Percentiles rank a stretch among this genome's conserved stretches.
Conservation (phyloP, 2,113 vertebrate species). For the Calypte anna region DNA sequence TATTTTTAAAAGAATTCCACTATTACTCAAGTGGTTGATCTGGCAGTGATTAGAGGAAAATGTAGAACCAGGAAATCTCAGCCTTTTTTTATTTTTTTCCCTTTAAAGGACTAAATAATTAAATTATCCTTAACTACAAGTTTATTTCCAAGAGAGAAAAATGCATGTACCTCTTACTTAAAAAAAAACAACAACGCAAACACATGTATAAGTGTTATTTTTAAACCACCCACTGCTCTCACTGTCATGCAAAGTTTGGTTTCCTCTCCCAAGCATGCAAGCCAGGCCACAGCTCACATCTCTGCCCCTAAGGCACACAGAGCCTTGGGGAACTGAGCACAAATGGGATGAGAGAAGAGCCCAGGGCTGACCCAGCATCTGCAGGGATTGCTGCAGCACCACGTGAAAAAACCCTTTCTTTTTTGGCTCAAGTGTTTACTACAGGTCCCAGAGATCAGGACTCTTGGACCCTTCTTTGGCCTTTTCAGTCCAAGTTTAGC, state of each 20-base stretch:
- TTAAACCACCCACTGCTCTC: background rate
- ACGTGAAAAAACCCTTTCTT: fast-evolving
- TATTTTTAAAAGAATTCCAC: background rate
- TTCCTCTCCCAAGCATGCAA: background rate
- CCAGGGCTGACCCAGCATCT: background rate
- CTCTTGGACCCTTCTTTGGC: background rate
- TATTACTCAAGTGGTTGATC: background rate
- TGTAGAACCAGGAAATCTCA: background rate
- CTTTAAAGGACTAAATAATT: background rate
- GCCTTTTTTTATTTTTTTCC: background rate
- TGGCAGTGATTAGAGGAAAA: background rate
- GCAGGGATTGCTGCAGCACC: background rate
- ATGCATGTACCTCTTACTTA: background rate
- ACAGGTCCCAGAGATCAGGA: background rate
- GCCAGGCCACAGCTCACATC: background rate
- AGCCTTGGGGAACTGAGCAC: background rate
- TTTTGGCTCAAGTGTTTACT: background rate
- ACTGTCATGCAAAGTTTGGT: background rate
- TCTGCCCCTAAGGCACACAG: background rate
- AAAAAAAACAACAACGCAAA: background rate
- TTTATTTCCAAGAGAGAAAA: background rate
- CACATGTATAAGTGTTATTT: background rate
- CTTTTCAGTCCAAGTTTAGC: background rate
- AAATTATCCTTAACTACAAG: background rate
- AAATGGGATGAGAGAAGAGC: background rate